Base-by-base conservation (phyloP, 1,140 invertebrate species). In the Papilio aristodemus region DNA sequence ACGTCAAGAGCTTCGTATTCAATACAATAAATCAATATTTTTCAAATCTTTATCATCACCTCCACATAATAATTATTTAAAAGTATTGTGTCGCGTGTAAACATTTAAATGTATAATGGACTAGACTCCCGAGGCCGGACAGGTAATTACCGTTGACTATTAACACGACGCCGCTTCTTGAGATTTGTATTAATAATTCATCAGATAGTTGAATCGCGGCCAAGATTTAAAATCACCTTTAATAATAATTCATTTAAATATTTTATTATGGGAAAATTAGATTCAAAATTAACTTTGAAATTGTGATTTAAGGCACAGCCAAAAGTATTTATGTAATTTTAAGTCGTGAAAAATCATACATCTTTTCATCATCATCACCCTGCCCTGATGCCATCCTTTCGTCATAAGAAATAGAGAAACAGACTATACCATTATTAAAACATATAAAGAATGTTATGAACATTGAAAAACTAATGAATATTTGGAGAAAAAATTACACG, bases 171-270 rank as follows among this genome's bases (percentile, higher is more conserved):
- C 54, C 67, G 76, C 59, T 74, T 70, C 71, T 76, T 70, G 70
- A 78, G 74, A 54, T 76, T 70, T 71, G 71, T 73, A 73, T 79
- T 78, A 84, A 85, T 84, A 80, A 82, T 82, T 76, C 77, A 81
- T 77, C 73, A 84, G 73, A 80, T 77, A 77, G 78, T 86, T 85
- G 79, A 81, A 79, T 77, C 71, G 68, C 60, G 63, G 77, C 79
- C 84, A 84, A 85, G 79, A 76, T 73, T 78, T 73, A 76, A 74
- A 75, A 73, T 75, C 74, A 78, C 75, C 69, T 71, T 69, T 67
- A 71, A 69, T 72, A 74, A 73, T 3, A 19, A 9, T 22, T 54
- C 10, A 13, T 54, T 54, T 25, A 54, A 54, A 54, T 54, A 50
- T 50, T 50, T 72, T 77, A 81, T 80, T 77, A 71, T 74, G 69